Conservation (phyloP, 2,888 invertebrate species). For the Eupithecia tripunctaria region DNA sequence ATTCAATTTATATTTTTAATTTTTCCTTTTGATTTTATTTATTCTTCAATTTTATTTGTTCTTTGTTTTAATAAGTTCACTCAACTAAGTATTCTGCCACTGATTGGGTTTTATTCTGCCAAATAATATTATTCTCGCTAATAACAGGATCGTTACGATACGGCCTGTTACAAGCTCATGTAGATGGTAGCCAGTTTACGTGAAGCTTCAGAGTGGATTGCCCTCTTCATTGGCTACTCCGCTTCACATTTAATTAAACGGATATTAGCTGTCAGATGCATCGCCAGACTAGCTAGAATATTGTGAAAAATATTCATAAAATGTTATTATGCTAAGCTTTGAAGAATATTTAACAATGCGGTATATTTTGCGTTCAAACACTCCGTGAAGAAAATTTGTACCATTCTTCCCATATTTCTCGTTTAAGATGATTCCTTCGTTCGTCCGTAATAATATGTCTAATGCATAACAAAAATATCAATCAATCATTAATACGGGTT, state of each 20-base stretch:
- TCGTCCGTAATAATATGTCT: not conserved
- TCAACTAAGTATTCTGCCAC: too few relatives aligned
- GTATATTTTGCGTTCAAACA: not conserved
- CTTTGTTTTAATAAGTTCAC: too few relatives aligned
- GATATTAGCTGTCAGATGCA: constrained; percentile 58
- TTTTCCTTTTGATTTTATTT: too few relatives aligned
- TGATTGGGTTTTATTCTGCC: too few relatives aligned
- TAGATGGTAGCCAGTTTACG: constrained; percentile 37
- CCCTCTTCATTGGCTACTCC: constrained; percentile 53
- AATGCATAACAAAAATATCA: not conserved
- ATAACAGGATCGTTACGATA: too few relatives aligned
- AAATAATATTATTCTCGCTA: too few relatives aligned
- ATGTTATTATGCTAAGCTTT: constrained; percentile 17
- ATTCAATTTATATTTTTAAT: too few relatives aligned
- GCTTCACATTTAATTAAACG: constrained; percentile 56
- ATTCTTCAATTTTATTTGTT: too few relatives aligned
- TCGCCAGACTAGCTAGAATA: constrained; percentile 42
- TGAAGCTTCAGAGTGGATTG: constrained; percentile 46
- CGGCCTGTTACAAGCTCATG: too few relatives aligned
- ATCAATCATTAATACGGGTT: too few relatives aligned
- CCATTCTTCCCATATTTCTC: not conserved
- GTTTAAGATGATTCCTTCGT: not conserved
- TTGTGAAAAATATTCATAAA: constrained; percentile 23
- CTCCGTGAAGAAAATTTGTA: not conserved
- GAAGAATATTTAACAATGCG: constrained; percentile 7